Base-by-base conservation (phyloP, 1,140 invertebrate species). In the Ericerus pela region DNA sequence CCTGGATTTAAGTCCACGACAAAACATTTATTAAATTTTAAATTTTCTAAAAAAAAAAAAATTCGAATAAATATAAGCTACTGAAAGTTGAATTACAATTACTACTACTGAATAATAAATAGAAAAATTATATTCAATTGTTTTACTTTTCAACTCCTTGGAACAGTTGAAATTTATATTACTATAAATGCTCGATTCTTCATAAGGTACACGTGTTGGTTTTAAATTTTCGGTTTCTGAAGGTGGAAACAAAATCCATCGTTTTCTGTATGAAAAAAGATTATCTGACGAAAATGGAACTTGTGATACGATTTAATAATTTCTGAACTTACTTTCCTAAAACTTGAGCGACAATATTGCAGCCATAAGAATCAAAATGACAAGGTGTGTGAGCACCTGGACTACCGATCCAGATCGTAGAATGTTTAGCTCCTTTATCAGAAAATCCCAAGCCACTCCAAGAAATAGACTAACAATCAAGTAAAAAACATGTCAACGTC, bases 161-260 rank as follows among this genome's bases (percentile, higher is more conserved):
- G 65, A 67, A 67, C 77, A 78, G 68, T 78, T 81, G 64, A 90
- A 84, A 70, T 89, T 88, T 28, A 85, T 73, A 69, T 79, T 73
- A 67, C 88, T 93, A 68, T 93, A 98, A 22, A 97, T 77, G 72
- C 89, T 96, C 0, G 92, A 96, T 67, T 98, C 94, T 75, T 97
- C 94, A 73, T 92, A 97, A 14, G 94, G 94, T 57, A 96, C 76
- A 66, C 94, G 76, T 10, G 87, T 88, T 56, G 88, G 81, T 62
- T 81, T 79, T 56, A 96, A 69, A 47, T 61, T 62, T 57, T 76
- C 66, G 37, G 74, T 76, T 36, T 83, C 76, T 58, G 77, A 72
- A 16, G 89, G 89, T 14, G 89, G 85, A 72, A 93, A 96, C n/a
- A 98, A 69, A 24, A 92, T 69, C 94, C 94, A 98, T 54, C 77